Base-by-base conservation (phyloP, 2,113 vertebrate genomes). In the Tychaedon coryphoeus region DNA sequence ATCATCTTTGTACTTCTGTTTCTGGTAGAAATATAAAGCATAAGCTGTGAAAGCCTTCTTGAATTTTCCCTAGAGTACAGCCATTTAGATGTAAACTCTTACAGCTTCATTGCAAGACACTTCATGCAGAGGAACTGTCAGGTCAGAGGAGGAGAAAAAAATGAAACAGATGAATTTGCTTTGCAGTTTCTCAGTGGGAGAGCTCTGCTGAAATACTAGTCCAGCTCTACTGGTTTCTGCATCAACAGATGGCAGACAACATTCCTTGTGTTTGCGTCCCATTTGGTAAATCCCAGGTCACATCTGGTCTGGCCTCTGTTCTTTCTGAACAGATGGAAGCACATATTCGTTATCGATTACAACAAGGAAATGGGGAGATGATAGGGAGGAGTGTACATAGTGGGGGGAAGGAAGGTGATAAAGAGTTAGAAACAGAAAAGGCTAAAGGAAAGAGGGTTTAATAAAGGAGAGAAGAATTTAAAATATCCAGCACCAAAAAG, bases 201-300 rank as follows among this genome's bases (percentile, higher is more conserved):
- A 95, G 76, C 86, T 92, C 85, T 96, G 93, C 92, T 95, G 83
- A 97, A 97, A 98, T 95, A 88, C 92, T 94, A 98, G 94, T 81
- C 95, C 65, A 94, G 88, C 87, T 95, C 96, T 95, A 90, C 94
- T 97, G 97, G 96, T 98, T 97, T 97, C 96, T 95, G 84, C 78
- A 96, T 96, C 97, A 98, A 98, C 98, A 99, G 98, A 98, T 98
- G 98, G 98, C 87, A 97, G 94, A 96, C 77, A 97, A 95, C 93
- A 94, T 98, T 98, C 96, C 86, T 96, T 90, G 94, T 95, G 91
- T 97, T 98, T 97, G 88, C 58, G 87, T 98, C 93, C 95, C 88
- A 94, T 97, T 97, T 96, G 95, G 97, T 97, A 98, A 98, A 98
- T 97, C 96, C 97, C 97, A 94, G 97, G 97, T 97, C 96, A 98